Base-by-base conservation (phyloP, 2,113 vertebrate species). In the Pseudopipra pipra region DNA sequence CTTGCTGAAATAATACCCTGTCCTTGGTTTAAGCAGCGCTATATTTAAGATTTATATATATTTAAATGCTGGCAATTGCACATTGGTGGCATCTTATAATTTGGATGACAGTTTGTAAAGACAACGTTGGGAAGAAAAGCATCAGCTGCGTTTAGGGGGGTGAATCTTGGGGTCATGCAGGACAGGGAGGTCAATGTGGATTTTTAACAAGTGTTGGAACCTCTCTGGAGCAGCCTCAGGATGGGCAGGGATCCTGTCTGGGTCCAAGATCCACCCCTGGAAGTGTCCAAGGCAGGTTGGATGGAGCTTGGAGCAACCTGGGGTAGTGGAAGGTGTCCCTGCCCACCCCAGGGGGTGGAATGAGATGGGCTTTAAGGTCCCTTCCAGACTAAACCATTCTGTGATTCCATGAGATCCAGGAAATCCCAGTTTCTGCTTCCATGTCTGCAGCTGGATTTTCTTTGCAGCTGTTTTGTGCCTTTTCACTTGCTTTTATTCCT, bases 1-100 rank as follows among this genome's bases (percentile, higher is more conserved):
- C 89, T 75, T 6, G 49, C 59, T 68, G 90, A 56, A 63, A 80
- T 90, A 91, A 96, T 77, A 37, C 80, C 81, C 95, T 54, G 8
- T 37, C 70, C 85, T 74, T 31, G 56, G 66, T 56, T 55, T 14
- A 8, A 49, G 71, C 35, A 31, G 91, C 0, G 67, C 79, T 79
- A 0, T 85, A 6, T 58, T 91, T 82, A 88, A 72, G 93, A 24
- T 89, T 62, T 77, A 51, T 85, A 61, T 76, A 7, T 77, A 94
- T 93, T 80, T 54, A 84, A 89, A 90, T 90, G 78, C 12, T 20
- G 58, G 85, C 58, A 66, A 68, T 59, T 86, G 85, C 62, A 61
- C n/a, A 39, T 61, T 58, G 2, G 78, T 43, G 81, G 74, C 27
- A 1, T 35, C 8, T 7, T 55, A 5, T 43, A 37, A 52, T 89